Percentiles rank a stretch among this genome's conserved stretches.
Evolutionary conservation across 2,888 invertebrate species (phyloP).

Genomic region (Leptarthrus brevirostris): DNA sequence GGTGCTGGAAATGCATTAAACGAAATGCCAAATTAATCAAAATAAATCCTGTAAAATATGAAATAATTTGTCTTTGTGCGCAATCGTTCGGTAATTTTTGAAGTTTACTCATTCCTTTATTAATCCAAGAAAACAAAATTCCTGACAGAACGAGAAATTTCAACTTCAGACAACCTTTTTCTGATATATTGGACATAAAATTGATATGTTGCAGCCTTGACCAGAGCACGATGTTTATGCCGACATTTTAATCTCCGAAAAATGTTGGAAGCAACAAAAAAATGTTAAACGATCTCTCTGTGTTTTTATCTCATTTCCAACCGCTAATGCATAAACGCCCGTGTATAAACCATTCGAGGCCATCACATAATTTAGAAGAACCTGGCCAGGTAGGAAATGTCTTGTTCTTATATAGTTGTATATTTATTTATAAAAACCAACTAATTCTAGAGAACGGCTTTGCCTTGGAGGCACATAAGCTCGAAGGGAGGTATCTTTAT

Average conservation of each 20-base stretch:
- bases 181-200: slow-evolving; percentile 49
- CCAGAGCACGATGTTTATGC: slow-evolving; percentile 34
- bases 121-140: not conserved
- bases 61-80: too few relatives aligned
- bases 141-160: not conserved
- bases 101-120: not conserved
- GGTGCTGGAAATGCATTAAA: too few relatives aligned
- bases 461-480: not conserved
- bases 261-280: slow-evolving; percentile 20
- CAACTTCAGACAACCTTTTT: slow-evolving; percentile 29
- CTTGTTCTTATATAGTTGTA: slow-evolving; percentile 10
- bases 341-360: slow-evolving; percentile 15
- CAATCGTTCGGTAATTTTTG: not conserved
- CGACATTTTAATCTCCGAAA: slow-evolving; percentile 46
- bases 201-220: slow-evolving; percentile 42
- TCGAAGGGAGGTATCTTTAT: slow-evolving; percentile 34
- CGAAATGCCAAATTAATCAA: too few relatives aligned
- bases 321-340: slow-evolving; percentile 22
- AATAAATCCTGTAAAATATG: too few relatives aligned
- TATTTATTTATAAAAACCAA: slow-evolving; percentile 16
- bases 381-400: slow-evolving; percentile 29
- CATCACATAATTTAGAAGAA: slow-evolving; percentile 17
- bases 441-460: not conserved
- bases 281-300: slow-evolving; percentile 33
- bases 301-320: slow-evolving; percentile 35